Percentiles rank a stretch among this genome's conserved stretches.
Conservation (phyloP, 2,113 vertebrate genomes). For the Heloderma charlesbogerti region DNA sequence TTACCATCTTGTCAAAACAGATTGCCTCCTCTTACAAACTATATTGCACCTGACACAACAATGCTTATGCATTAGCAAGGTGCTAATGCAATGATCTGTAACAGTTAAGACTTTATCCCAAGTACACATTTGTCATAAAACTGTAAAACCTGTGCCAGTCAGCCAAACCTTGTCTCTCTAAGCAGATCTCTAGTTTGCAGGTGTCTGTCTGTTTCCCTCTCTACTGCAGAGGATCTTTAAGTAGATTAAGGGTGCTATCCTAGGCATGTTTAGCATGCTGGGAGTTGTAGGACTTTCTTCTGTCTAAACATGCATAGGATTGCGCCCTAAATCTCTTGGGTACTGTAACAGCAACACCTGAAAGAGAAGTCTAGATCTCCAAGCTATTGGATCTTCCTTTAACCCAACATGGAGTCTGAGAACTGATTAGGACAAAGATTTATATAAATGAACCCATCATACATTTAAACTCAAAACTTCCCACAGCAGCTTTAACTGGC, state of each 20-base stretch:
- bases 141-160: neutral
- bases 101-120: neutral
- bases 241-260: no score
- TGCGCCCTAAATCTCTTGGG: neutral
- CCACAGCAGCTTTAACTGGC: slow-evolving; percentile 37
- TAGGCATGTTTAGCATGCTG: no score
- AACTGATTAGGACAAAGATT: slow-evolving; percentile 10
- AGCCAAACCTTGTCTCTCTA: neutral
- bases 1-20: neutral
- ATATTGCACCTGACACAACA: neutral
- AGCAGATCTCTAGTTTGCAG: neutral
- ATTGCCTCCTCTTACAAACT: neutral
- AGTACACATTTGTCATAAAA: neutral
- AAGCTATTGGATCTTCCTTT: slow-evolving; percentile 34
- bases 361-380: neutral
- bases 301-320: no score
- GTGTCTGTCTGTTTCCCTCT: neutral
- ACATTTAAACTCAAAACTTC: slow-evolving; percentile 12
- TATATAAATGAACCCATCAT: slow-evolving; percentile 2
- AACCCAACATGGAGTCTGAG: slow-evolving; percentile 1
- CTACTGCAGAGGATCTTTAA: neutral
- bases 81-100: neutral
- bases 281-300: no score
- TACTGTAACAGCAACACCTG: neutral
- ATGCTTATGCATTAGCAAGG: neutral